Evolutionary conservation across 2,888 invertebrate genomes (phyloP).

Genomic region (Machimus atricapillus): DNA sequence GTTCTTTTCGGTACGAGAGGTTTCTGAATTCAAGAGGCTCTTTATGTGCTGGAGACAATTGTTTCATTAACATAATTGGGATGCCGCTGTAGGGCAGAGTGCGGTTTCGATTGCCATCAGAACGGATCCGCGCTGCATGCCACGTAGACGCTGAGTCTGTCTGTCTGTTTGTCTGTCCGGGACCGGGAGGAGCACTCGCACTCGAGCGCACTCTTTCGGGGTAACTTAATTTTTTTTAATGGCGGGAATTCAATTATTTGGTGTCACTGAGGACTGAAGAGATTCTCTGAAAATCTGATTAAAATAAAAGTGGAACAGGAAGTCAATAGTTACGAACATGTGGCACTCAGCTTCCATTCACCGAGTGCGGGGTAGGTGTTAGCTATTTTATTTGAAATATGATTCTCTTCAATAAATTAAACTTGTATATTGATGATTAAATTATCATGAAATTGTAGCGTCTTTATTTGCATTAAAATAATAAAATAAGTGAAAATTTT

Average conservation of each 20-base stretch:
- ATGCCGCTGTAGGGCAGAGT: constrained; percentile 24
- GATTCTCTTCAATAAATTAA: neutral
- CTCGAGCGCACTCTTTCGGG: constrained; percentile 29
- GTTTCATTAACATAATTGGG: constrained; percentile 53
- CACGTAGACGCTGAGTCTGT: neutral
- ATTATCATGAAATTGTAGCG: neutral
- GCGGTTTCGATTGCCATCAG: constrained; percentile 15
- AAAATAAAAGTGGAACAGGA: constrained; percentile 37
- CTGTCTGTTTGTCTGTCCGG: neutral
- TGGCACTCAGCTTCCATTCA: neutral
- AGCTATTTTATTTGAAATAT: neutral
- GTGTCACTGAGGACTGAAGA: neutral
- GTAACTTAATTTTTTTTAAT: constrained; percentile 42
- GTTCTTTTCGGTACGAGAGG: constrained; percentile 41
- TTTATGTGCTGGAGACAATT: constrained; percentile 51
- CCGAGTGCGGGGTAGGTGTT: neutral
- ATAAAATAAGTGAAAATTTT: too few species aligned
- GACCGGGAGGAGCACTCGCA: neutral
- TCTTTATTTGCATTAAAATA: too few species aligned
- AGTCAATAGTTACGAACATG: constrained; percentile 13
- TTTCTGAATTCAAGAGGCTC: constrained; percentile 50
- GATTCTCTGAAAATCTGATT: constrained; percentile 36
- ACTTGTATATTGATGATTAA: neutral
- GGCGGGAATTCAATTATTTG: constrained; percentile 41
- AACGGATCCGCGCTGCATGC: constrained; percentile 18